These are phyloP conservation scores for Ganaspis sp. DNA, from an alignment of 1,140 invertebrate genomes.

Conservation along the genomic window DNA sequence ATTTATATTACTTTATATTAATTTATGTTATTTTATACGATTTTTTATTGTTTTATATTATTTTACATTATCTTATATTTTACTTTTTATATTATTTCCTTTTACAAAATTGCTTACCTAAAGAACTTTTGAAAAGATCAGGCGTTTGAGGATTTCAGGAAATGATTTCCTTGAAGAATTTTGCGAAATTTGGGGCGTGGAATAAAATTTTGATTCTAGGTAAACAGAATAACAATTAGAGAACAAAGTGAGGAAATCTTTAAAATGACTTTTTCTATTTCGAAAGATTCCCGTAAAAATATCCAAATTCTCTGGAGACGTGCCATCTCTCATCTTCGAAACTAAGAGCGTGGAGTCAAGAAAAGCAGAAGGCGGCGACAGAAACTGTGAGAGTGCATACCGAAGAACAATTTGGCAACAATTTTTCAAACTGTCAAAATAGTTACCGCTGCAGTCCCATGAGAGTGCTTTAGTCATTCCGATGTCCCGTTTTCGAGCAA, in stretches of 20 bases:
- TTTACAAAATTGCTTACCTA: too few relatives aligned
- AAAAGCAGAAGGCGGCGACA: constrained; percentile 31
- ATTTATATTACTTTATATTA: too few relatives aligned
- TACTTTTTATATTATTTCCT: too few relatives aligned
- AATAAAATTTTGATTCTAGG: constrained; percentile 17
- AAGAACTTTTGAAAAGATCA: too few relatives aligned
- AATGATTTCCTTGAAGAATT: too few relatives aligned
- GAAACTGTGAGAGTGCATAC: constrained; percentile 41
- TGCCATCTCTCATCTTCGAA: constrained; percentile 58
- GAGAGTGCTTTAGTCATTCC: constrained; percentile 48
- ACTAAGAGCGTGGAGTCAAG: constrained; percentile 20
- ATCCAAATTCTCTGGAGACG: constrained; percentile 50
- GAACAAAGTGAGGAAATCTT: neutral
- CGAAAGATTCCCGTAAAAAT: constrained; percentile 24
- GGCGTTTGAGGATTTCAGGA: too few relatives aligned
- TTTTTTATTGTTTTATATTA: too few relatives aligned
- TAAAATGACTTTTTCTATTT: constrained; percentile 25
- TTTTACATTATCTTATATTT: too few relatives aligned
- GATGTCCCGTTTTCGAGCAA: neutral
- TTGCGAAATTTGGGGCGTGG: neutral
- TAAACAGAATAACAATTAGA: constrained; percentile 4
- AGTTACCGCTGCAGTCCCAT: constrained; percentile 45
- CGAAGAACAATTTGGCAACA: constrained; percentile 62
- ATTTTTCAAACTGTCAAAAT: constrained; percentile 66
- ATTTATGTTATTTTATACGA: too few relatives aligned